A percentile compares a stretch with the other conserved stretches of the same genome.
phyloP scores from a whole-genome alignment of 2,113 vertebrate species.

The Athene cunicularia region DNA sequence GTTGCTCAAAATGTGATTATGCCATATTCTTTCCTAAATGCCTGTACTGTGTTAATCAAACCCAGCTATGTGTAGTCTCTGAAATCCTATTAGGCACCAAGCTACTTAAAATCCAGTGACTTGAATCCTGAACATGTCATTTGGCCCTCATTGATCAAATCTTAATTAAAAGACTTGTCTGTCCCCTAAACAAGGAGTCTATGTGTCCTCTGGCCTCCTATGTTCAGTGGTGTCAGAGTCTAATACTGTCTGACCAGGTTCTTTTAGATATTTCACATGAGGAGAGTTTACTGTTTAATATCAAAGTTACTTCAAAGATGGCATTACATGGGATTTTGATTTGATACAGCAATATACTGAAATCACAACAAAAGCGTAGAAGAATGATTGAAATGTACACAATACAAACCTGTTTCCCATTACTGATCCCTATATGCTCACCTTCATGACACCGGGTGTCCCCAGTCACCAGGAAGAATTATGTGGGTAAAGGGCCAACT shows the following conservation, averaged over 20 bases:
- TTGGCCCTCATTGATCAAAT: neutral
- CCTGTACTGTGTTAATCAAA: neutral
- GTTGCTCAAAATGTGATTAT: neutral
- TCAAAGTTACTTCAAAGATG: neutral
- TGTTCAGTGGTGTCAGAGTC: neutral
- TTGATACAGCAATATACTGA: neutral
- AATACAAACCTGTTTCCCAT: neutral
- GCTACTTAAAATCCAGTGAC: neutral
- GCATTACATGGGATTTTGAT: neutral
- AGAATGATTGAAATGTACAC: neutral
- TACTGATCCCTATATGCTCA: neutral
- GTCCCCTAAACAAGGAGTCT: neutral
- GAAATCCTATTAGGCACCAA: neutral
- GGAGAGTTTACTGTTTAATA: neutral
- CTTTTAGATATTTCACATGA: neutral
- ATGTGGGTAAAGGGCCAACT: neutral
- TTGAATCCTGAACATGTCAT: neutral
- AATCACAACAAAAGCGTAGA: neutral
- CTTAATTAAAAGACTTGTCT: neutral
- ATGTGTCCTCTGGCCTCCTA: neutral
- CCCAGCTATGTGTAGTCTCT: fast-evolving
- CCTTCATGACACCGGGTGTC: fast-evolving
- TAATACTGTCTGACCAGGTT: neutral
- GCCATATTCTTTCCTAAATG: neutral
- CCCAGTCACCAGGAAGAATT: neutral